These are phyloP conservation scores for Ptychobarbus kaznakovi DNA, from an alignment of 2,797 vertebrate genomes.

Conservation along the genomic window DNA sequence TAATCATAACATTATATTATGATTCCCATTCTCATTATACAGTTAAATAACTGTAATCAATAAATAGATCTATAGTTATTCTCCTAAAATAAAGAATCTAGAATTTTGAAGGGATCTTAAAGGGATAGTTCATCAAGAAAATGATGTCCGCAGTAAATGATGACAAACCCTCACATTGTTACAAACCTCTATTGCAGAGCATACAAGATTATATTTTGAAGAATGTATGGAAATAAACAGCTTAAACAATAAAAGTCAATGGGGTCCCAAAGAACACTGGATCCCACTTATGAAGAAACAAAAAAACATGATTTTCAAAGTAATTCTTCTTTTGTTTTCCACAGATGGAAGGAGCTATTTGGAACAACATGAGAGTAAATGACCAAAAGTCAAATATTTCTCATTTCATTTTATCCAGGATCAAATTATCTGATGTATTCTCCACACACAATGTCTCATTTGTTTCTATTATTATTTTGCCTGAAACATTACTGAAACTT, in stretches of 20 bases:
- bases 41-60: constrained; percentile 57
- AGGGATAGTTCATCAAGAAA: neutral
- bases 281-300: neutral
- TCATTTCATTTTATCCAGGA: neutral
- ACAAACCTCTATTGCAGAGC: neutral
- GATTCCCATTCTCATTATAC: constrained; percentile 66
- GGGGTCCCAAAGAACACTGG: neutral
- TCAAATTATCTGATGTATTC: neutral
- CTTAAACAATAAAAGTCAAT: neutral
- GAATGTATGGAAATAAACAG: neutral
- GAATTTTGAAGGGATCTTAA: neutral
- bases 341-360: neutral
- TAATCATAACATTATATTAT: constrained; percentile 39
- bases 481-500: neutral
- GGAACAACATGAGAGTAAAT: neutral
- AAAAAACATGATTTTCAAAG: neutral
- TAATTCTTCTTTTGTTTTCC: neutral
- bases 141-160: neutral
- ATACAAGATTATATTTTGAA: neutral
- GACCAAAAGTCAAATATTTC: neutral
- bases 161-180: neutral
- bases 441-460: neutral
- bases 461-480: neutral
- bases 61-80: constrained; percentile 17
- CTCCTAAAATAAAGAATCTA: neutral